A percentile compares a stretch with the other conserved stretches of the same genome.
Conservation (phyloP, 2,113 vertebrate species). For the Dromiciops gliroides region DNA sequence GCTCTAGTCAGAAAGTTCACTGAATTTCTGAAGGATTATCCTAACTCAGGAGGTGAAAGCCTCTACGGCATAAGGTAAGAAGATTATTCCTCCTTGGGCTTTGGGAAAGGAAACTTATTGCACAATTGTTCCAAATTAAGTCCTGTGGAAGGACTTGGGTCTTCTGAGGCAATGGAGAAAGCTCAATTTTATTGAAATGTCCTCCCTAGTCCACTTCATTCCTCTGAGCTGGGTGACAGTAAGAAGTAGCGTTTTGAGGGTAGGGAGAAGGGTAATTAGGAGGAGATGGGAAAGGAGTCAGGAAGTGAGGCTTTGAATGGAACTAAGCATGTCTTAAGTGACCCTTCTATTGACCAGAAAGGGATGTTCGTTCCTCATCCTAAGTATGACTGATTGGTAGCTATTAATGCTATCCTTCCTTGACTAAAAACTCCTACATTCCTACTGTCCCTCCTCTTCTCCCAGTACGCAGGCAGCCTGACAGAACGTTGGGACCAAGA, state of each 20-base stretch:
- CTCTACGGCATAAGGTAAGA: constrained; percentile 47
- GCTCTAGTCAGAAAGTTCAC: not conserved
- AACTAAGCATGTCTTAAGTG: constrained; percentile 32
- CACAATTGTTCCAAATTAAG: constrained; percentile 26
- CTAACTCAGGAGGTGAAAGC: constrained; percentile 52
- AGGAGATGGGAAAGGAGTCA: not conserved
- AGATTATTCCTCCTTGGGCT: constrained; percentile 50
- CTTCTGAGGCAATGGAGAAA: constrained; percentile 44
- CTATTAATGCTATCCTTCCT: constrained; percentile 34
- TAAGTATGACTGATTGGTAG: constrained; percentile 38
- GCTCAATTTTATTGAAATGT: constrained; percentile 40
- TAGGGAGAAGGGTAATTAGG: constrained; percentile 10
- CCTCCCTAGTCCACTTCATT: constrained; percentile 20
- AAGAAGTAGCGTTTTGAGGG: constrained; percentile 34
- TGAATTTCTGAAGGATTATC: constrained; percentile 35
- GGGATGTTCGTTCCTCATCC: constrained; percentile 27
- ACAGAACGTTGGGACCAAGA: constrained; percentile 34
- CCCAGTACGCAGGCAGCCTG: constrained; percentile 35
- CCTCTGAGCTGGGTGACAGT: constrained; percentile 58
- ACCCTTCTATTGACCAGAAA: constrained; percentile 47
- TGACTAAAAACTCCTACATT: constrained; percentile 36
- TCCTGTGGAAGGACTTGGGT: constrained; percentile 27
- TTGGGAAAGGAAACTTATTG: constrained; percentile 39
- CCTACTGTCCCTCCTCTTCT: constrained; percentile 44
- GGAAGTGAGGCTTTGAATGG: constrained; percentile 40